A percentile compares a stretch with the other conserved stretches of the same genome.
Conservation (phyloP, 1,140 invertebrate species). For the Drosophila pseudoananassae region DNA sequence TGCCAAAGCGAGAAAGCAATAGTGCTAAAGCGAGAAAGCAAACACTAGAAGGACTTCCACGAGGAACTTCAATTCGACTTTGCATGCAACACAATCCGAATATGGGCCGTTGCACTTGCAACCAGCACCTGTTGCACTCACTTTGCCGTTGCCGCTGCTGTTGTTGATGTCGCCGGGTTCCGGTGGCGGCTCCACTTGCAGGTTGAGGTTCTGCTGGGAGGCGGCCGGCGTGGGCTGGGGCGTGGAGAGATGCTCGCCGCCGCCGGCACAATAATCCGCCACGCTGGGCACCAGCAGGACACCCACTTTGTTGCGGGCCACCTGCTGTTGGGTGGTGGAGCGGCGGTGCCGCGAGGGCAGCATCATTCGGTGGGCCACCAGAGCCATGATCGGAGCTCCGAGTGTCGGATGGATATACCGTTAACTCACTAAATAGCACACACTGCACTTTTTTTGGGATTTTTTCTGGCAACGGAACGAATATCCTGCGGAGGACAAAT, state of each 20-base stretch:
- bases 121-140: constrained; percentile 71
- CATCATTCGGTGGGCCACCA: constrained; percentile 82
- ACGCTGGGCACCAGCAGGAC: constrained; percentile 71
- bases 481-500: constrained; percentile 30
- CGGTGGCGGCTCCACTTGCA: constrained; percentile 32
- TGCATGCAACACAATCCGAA: constrained; percentile 25
- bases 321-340: constrained; percentile 51
- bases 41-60: constrained; percentile 11
- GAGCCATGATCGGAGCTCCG: constrained; percentile 58
- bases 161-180: constrained; percentile 5
- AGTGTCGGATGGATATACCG: neutral
- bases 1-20: constrained; percentile 6
- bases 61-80: constrained; percentile 4
- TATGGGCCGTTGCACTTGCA: constrained; percentile 40
- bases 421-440: neutral
- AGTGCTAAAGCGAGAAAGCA: neutral
- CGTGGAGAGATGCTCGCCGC: constrained; percentile 14
- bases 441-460: neutral
- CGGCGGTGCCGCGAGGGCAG: constrained; percentile 61
- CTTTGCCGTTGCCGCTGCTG: constrained; percentile 42
- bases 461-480: neutral
- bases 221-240: constrained; percentile 20
- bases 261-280: constrained; percentile 55
- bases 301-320: constrained; percentile 74
- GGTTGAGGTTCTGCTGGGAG: constrained; percentile 44